Conservation (phyloP, 2,888 invertebrate genomes). For the Chelonus formosanus region DNA sequence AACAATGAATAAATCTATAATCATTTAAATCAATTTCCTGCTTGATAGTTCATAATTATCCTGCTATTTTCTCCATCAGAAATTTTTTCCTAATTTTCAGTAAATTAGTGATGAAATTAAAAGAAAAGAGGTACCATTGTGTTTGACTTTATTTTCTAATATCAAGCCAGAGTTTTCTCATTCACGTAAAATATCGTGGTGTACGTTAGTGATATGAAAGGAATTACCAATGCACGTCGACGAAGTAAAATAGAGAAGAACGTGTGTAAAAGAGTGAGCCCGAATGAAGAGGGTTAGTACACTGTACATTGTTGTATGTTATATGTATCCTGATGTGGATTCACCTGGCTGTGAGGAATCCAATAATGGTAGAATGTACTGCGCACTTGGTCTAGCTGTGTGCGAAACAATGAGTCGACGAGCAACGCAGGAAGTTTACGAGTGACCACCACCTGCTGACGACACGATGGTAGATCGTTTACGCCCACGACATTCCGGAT, state of each 20-base stretch:
- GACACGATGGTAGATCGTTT: conserved; percentile 25
- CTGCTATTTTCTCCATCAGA: too few relatives aligned
- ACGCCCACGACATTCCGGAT: conserved; percentile 48
- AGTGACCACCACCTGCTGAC: conserved; percentile 47
- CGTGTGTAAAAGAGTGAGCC: conserved; percentile 1
- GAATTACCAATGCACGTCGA: conserved; percentile 15
- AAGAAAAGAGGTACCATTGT: too few relatives aligned
- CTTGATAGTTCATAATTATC: too few relatives aligned
- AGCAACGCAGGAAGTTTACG: conserved; percentile 47
- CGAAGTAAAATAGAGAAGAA: not conserved
- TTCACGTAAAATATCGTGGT: too few relatives aligned
- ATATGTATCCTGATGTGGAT: conserved; percentile 30
- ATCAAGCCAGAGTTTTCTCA: too few relatives aligned
- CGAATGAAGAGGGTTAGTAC: conserved; percentile 15
- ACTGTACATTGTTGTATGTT: not conserved
- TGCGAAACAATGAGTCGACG: conserved; percentile 35
- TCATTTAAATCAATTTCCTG: too few relatives aligned
- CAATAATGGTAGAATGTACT: conserved; percentile 44
- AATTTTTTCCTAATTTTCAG: too few relatives aligned
- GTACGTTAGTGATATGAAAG: conserved; percentile 1
- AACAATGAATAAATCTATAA: too few relatives aligned
- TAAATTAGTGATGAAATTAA: too few relatives aligned
- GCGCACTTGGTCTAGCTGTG: conserved; percentile 25
- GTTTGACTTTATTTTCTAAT: too few relatives aligned
- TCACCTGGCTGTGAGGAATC: conserved; percentile 50